phyloP scores from a whole-genome alignment of 2,888 invertebrate species.

The Troilus luridus region DNA sequence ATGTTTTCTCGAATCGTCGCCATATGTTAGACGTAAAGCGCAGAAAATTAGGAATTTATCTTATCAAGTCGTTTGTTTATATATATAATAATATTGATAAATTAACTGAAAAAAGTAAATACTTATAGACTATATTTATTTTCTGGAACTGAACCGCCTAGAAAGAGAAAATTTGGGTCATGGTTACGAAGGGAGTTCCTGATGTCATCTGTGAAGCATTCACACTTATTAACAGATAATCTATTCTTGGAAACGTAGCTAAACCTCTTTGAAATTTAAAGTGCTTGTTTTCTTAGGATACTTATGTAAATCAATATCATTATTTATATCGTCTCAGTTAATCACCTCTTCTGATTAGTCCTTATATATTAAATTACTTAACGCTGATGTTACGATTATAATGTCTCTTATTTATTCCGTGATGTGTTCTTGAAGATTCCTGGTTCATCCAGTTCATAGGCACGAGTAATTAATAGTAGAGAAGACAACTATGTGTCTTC shows the following conservation, averaged over 20 bases:
- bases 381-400: neutral
- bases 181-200: neutral
- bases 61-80: too few species aligned
- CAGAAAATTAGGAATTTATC: too few species aligned
- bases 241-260: slow-evolving; percentile 29
- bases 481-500: neutral
- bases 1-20: too few species aligned
- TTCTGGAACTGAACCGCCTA: neutral
- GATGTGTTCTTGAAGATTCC: neutral
- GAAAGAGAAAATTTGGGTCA: slow-evolving; percentile 5
- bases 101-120: neutral
- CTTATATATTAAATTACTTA: neutral
- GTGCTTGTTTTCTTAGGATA: neutral
- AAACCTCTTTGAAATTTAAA: slow-evolving; percentile 14
- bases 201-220: slow-evolving; percentile 41
- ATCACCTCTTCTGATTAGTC: neutral
- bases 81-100: neutral
- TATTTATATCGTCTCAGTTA: neutral
- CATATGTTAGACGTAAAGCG: too few species aligned
- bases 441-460: neutral
- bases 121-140: neutral
- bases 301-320: neutral
- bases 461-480: neutral
- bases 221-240: slow-evolving; percentile 39
- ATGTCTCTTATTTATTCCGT: neutral